Conservation (phyloP, 2,888 invertebrate genomes). For the Heliconius charithonia region DNA sequence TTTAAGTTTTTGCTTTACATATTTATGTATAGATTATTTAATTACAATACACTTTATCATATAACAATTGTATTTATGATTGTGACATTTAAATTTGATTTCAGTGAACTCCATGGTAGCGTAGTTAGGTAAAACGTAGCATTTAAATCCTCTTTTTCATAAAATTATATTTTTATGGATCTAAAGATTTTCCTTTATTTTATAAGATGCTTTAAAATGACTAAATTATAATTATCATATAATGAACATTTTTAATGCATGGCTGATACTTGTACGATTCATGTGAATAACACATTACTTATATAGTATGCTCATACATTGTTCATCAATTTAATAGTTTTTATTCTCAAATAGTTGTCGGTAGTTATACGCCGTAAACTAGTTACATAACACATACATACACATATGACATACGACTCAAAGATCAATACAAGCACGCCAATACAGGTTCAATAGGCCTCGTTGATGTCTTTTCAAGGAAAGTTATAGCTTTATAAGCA, state of each 20-base stretch:
- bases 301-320: background rate
- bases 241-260: conserved; percentile 9
- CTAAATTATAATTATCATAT: too few relatives aligned
- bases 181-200: background rate
- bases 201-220: background rate
- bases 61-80: too few relatives aligned
- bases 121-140: too few relatives aligned
- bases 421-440: conserved; percentile 21
- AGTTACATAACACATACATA: conserved; percentile 35
- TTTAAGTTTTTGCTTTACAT: too few relatives aligned
- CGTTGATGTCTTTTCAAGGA: conserved; percentile 60
- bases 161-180: background rate
- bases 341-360: conserved; percentile 27
- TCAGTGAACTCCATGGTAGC: too few relatives aligned
- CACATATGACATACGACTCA: conserved; percentile 23
- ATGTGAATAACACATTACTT: background rate
- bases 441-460: conserved; percentile 27
- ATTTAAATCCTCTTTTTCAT: background rate
- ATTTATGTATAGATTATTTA: too few relatives aligned
- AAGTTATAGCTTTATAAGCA: conserved; percentile 24
- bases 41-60: too few relatives aligned
- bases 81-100: too few relatives aligned
- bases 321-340: conserved; percentile 16
- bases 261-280: background rate
- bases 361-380: conserved; percentile 26